Conservation (phyloP, 2,888 invertebrate species). For the Epirrita christyi region DNA sequence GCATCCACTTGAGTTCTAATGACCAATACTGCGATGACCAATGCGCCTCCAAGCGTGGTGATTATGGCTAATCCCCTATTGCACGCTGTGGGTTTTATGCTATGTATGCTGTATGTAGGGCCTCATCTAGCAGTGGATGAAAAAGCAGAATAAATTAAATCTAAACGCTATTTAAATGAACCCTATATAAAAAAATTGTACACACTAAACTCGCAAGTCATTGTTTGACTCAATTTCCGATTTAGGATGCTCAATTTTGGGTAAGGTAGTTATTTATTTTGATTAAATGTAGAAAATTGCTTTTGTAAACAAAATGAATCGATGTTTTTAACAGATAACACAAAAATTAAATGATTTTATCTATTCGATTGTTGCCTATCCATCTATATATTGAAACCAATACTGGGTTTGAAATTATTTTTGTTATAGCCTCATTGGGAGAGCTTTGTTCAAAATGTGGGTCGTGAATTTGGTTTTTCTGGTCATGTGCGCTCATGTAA, state of each 20-base stretch:
- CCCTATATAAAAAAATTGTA: neutral
- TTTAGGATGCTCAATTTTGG: neutral
- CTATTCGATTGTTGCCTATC: slow-evolving; percentile 12
- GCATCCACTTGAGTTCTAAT: too few species aligned
- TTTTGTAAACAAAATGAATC: slow-evolving; percentile 20
- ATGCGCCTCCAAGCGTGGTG: too few species aligned
- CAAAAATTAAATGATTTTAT: slow-evolving; percentile 24
- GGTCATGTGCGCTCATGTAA: slow-evolving; percentile 20
- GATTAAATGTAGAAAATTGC: slow-evolving; percentile 15
- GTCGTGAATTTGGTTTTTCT: slow-evolving; percentile 18
- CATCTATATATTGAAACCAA: slow-evolving; percentile 18
- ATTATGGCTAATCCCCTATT: too few species aligned
- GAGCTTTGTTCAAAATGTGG: slow-evolving; percentile 26
- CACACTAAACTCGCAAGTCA: slow-evolving; percentile 5
- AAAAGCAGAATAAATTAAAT: too few species aligned
- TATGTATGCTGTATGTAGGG: too few species aligned
- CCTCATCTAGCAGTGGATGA: too few species aligned
- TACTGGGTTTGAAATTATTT: slow-evolving; percentile 2
- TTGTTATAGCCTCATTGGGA: neutral
- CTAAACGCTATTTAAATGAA: too few species aligned
- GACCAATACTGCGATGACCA: too few species aligned
- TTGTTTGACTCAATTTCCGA: neutral
- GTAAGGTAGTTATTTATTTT: neutral
- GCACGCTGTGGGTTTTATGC: too few species aligned
- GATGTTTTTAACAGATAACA: slow-evolving; percentile 22